phyloP scores from a whole-genome alignment of 2,797 vertebrate genomes.

The Hemitrygon akajei region DNA sequence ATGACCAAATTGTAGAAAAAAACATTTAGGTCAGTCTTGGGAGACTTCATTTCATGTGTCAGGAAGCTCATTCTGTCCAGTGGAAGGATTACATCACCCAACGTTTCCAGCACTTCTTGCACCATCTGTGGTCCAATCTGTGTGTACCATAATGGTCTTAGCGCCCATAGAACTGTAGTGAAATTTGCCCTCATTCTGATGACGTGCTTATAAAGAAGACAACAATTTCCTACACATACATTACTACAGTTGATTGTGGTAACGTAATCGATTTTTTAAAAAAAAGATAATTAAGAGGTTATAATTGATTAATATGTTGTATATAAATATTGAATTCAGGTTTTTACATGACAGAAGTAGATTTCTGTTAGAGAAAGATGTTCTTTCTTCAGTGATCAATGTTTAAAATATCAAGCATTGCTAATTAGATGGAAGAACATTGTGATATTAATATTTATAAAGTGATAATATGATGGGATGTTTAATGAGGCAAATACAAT shows the following conservation, averaged over 20 bases:
- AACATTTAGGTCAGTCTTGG: too few relatives aligned
- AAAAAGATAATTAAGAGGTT: neutral
- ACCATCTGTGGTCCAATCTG: too few relatives aligned
- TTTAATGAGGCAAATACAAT: neutral
- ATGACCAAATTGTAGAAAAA: too few relatives aligned
- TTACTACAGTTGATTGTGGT: neutral
- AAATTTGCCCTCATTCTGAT: too few relatives aligned
- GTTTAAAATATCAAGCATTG: neutral
- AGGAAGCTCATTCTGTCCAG: too few relatives aligned
- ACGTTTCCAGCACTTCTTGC: too few relatives aligned
- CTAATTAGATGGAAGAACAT: neutral
- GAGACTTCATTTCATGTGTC: too few relatives aligned
- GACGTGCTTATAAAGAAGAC: too few relatives aligned
- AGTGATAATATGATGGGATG: neutral
- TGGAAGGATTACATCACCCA: too few relatives aligned
- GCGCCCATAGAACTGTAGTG: too few relatives aligned
- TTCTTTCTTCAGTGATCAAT: neutral
- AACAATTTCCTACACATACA: neutral
- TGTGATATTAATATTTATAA: neutral
- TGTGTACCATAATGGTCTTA: too few relatives aligned
- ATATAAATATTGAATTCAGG: neutral
- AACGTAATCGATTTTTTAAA: neutral
- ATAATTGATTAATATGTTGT: neutral
- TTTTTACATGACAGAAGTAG: neutral
- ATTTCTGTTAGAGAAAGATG: neutral